Evolutionary conservation across 2,113 vertebrate genomes (phyloP), one percentile per base, ranked within the genome.

Genomic region (Columba livia): DNA sequence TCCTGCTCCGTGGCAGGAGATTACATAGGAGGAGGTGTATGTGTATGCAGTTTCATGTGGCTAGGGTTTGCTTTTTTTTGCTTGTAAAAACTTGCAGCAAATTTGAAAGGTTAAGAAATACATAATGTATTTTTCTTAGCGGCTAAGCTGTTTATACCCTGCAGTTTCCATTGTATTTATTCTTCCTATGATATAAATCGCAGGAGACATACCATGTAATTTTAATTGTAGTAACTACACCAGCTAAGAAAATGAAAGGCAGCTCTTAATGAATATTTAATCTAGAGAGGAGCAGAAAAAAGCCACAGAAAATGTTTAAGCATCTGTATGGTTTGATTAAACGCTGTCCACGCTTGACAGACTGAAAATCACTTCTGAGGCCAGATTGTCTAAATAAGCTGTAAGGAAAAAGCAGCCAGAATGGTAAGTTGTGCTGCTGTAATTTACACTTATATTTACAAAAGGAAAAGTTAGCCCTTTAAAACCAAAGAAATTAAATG

Each of bases 261-360:
- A 86, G 13, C 42, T 78, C 44, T 67, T 88, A 50, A 93, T 80
- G 64, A 78, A 85, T 85, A 88, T 73, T 90, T 93, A 54, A 60
- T 84, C 51, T 65, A 80, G 79, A 82, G 66, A 85, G 60, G 73
- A 89, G 65, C 48, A 89, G 81, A 60, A 36, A 90, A 79, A 88
- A 93, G 51, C 32, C 75, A 88, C 64, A 90, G 67, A 44, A 94
- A 90, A 86, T 57, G 8, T 85, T 93, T 71, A 94, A 88, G 67
- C 64, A 64, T 78, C 64, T 86, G 24, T 81, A 74, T 61, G 24
- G 65, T 60, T 95, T 96, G 92, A 94, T 96, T 86, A 93, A 93
- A 94, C 54, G 11, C 34, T 94, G 64, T 69, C 85, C 42, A 11
- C 64, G 47, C 64, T 78, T 93, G 69, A 58, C 53, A 75, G 71